Conservation (phyloP, 2,797 vertebrate genomes). For the Holocentrus rufus region DNA sequence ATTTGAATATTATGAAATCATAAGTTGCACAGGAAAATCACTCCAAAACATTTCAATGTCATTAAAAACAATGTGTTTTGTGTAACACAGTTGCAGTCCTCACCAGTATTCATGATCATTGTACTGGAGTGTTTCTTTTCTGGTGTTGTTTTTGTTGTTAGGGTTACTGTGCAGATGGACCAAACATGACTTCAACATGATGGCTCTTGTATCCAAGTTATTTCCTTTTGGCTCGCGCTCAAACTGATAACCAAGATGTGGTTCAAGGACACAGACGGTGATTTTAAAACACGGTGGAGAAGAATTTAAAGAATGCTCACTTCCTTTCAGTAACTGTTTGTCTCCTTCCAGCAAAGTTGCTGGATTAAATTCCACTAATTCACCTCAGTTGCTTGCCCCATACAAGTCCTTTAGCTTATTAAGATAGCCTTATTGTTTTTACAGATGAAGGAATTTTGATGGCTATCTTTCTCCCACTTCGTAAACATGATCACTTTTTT, state of each 20-base stretch:
- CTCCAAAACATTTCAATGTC: too few relatives aligned
- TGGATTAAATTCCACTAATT: background rate
- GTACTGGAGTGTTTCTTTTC: background rate
- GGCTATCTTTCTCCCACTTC: too few relatives aligned
- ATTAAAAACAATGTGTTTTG: too few relatives aligned
- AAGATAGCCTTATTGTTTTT: conserved; percentile 6
- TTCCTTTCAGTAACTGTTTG: background rate
- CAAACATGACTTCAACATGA: conserved; percentile 19
- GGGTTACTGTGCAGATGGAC: conserved; percentile 10
- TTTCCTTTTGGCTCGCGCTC: conserved; percentile 41
- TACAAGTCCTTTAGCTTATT: background rate
- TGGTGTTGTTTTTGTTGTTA: conserved; percentile 19
- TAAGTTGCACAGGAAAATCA: background rate
- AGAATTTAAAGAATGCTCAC: conserved; percentile 13
- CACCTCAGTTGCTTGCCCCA: background rate
- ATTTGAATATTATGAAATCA: too few relatives aligned
- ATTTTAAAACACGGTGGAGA: conserved; percentile 27
- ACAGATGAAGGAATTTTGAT: background rate
- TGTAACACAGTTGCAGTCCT: too few relatives aligned
- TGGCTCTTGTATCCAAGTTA: conserved; percentile 12
- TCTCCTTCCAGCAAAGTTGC: background rate
- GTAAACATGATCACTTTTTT: too few relatives aligned
- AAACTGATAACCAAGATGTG: conserved; percentile 31
- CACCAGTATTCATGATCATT: too few relatives aligned
- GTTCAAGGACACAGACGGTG: background rate